Evolutionary conservation across 2,888 invertebrate species (phyloP), one percentile per base, ranked within the genome.

Genomic region (Taenaris catops): DNA sequence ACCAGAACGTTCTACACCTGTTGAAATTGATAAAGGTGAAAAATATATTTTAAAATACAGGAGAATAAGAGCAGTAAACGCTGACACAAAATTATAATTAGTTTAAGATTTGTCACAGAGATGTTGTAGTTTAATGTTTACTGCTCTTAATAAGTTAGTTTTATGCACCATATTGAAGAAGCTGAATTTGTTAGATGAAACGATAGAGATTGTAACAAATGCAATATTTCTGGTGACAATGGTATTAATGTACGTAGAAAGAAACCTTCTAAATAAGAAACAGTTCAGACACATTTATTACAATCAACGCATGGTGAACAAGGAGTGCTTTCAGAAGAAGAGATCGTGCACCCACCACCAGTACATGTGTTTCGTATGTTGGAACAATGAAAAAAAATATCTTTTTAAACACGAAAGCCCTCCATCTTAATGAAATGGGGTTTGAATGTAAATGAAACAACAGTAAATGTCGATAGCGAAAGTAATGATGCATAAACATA

Each of bases 261-360:
- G n/a, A n/a, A n/a, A n/a, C n/a, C n/a, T n/a, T n/a, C 32, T 19
- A 40, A 36, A 38, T 25, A 23, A 41, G 2, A 14, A 14, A 14
- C 2, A 3, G n/a, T 5, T 19, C 1, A 19, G 19, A n/a, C 40
- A 43, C 68, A 78, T 73, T 78, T 61, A 75, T 78, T 75, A 75
- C 73, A 76, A 75, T 71, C 70, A 60, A 46, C 49, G 52, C n/a
- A 41, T 58, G 61, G 67, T 75, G 73, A 72, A 59, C 46, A 62
- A 64, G 74, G 81, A 83, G 84, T 86, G 84, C 83, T 80, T 80
- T 78, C 78, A 73, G 55, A 67, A 60, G 53, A 62, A 63, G 53
- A 67, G 69, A 65, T 74, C 79, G 83, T 84, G 84, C 76, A 80
- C 80, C 86, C 86, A 75, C 81, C 86, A 84, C 84, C 86, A 47